A percentile compares a stretch with the other conserved stretches of the same genome.
Conservation (phyloP, 2,797 vertebrate genomes). For the Lycodopsis pacificus region DNA sequence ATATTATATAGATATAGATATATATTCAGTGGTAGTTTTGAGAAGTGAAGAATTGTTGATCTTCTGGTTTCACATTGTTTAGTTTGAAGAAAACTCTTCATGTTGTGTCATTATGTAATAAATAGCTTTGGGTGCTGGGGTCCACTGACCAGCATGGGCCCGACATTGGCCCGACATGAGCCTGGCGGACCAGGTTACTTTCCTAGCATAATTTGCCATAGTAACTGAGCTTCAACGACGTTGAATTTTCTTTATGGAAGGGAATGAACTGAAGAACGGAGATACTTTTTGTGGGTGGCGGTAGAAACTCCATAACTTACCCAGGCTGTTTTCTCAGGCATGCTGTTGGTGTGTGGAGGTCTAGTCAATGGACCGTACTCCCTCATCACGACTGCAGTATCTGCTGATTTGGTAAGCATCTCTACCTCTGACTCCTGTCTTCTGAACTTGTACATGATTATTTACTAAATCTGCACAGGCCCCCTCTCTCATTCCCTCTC, state of each 20-base stretch:
- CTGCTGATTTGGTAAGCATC: conserved; percentile 91
- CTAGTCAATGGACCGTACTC: conserved; percentile 95
- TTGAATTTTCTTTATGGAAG: too few relatives aligned
- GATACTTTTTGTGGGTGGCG: background rate
- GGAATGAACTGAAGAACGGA: too few relatives aligned
- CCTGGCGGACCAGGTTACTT: too few relatives aligned
- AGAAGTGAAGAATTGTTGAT: background rate
- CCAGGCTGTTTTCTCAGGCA: conserved; percentile 76
- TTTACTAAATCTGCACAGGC: background rate
- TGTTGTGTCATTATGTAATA: background rate
- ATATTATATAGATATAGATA: too few relatives aligned
- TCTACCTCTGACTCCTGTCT: background rate
- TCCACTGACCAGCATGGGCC: background rate
- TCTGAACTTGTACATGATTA: background rate
- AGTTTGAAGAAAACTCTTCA: background rate
- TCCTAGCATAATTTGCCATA: too few relatives aligned
- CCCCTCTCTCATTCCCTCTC: background rate
- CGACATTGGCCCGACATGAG: too few relatives aligned
- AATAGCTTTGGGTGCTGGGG: background rate
- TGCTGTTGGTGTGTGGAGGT: conserved; percentile 91
- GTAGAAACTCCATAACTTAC: background rate
- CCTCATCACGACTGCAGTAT: conserved; percentile 95
- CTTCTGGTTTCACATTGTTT: background rate
- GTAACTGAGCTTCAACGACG: too few relatives aligned
- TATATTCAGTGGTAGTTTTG: background rate